These are phyloP conservation scores for Enteromius viviparus DNA, from an alignment of 2,797 vertebrate species.

Conservation along the genomic window DNA sequence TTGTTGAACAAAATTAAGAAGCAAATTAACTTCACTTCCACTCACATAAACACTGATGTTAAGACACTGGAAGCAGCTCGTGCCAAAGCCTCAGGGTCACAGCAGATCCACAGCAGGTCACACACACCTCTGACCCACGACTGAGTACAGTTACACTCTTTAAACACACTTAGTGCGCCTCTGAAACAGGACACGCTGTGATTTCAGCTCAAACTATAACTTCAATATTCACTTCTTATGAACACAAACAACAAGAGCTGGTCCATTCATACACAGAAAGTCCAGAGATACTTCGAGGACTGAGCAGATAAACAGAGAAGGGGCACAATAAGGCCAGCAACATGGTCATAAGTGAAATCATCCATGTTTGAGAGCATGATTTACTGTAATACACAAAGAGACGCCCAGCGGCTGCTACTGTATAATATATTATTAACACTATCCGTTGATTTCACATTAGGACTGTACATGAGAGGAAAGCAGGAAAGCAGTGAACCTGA, in stretches of 20 bases:
- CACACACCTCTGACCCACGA: neutral
- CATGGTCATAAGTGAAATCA: neutral
- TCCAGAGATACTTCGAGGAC: neutral
- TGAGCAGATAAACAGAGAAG: neutral
- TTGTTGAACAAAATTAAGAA: too few species aligned
- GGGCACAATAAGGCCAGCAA: neutral
- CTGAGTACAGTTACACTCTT: neutral
- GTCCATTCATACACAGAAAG: too few species aligned
- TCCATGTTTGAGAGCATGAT: neutral
- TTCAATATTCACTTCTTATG: neutral
- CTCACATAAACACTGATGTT: neutral
- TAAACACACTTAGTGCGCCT: neutral
- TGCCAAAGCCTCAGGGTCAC: neutral
- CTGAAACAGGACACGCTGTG: neutral
- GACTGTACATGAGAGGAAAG: constrained; percentile 43
- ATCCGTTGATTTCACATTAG: constrained; percentile 2
- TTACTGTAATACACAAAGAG: neutral
- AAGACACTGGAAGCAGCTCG: neutral
- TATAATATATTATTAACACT: neutral
- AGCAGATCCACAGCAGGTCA: neutral
- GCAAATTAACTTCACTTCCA: too few species aligned
- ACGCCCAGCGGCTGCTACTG: neutral
- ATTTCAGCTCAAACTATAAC: neutral
- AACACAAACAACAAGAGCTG: neutral
- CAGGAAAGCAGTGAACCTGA: constrained; percentile 63